Conservation (phyloP, 2,888 invertebrate genomes). For the Limnephilus marmoratus region DNA sequence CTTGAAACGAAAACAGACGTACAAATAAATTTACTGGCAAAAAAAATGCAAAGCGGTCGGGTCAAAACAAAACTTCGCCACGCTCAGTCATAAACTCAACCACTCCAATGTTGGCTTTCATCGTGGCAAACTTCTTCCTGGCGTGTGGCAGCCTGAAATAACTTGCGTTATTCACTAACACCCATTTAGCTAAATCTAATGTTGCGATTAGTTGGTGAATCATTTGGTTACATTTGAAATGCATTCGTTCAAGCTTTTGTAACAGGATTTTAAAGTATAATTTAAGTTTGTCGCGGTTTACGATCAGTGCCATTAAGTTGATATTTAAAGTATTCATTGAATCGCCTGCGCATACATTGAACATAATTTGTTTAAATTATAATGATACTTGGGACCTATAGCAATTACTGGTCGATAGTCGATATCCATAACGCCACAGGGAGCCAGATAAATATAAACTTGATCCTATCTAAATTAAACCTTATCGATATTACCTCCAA, state of each 20-base stretch:
- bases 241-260: background rate
- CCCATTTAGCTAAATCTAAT: no score
- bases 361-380: constrained; percentile 39
- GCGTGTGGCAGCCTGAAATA: background rate
- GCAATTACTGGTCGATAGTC: background rate
- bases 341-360: constrained; percentile 16
- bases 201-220: background rate
- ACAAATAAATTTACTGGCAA: no score
- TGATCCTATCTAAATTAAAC: background rate
- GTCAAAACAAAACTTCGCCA: no score
- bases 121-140: no score
- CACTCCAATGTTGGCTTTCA: background rate
- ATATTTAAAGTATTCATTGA: constrained; percentile 3
- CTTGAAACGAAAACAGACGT: no score
- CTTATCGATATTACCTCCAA: background rate
- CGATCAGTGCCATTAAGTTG: no score
- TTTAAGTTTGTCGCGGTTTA: background rate
- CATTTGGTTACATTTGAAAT: background rate
- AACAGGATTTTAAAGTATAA: background rate
- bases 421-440: background rate
- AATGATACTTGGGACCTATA: constrained; percentile 25
- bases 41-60: no score
- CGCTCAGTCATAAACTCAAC: background rate
- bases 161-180: no score
- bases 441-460: background rate